A percentile compares a stretch with the other conserved stretches of the same genome.
Evolutionary conservation across 1,140 invertebrate species (phyloP).

Genomic region (Antheraea mylitta): DNA sequence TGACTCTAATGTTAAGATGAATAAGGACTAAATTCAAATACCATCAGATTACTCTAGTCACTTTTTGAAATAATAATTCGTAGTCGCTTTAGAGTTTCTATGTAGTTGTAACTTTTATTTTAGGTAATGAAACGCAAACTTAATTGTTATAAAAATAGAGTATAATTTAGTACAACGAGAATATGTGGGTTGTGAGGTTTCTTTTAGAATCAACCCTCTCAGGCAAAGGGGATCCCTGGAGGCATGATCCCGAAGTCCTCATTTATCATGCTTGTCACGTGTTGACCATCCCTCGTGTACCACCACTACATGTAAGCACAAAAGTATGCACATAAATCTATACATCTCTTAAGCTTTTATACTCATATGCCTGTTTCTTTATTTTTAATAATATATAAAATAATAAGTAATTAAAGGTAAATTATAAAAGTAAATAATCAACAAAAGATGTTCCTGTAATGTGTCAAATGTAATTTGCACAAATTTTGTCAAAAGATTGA

Average conservation of each 20-base stretch:
- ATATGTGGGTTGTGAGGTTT: slow-evolving; percentile 41
- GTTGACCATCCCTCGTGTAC: slow-evolving; percentile 68
- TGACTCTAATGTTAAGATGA: slow-evolving; percentile 20
- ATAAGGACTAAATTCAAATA: slow-evolving; percentile 27
- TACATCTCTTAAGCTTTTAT: slow-evolving; percentile 15
- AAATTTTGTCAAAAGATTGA: no score
- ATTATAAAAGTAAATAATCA: no score
- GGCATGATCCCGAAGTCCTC: slow-evolving; percentile 67
- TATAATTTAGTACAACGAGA: slow-evolving; percentile 36
- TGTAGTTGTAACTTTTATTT: slow-evolving; percentile 33
- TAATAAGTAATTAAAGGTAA: neutral
- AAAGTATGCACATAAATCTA: slow-evolving; percentile 40
- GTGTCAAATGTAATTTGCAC: no score
- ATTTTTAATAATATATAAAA: slow-evolving; percentile 7
- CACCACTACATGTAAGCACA: slow-evolving; percentile 55
- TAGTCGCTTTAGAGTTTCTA: slow-evolving; percentile 52
- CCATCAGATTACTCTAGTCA: slow-evolving; percentile 34
- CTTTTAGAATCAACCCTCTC: slow-evolving; percentile 39
- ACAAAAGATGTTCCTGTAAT: no score
- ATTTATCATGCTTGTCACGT: slow-evolving; percentile 74
- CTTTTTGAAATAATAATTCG: slow-evolving; percentile 65
- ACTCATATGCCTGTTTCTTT: slow-evolving; percentile 19
- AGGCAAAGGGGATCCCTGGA: slow-evolving; percentile 57
- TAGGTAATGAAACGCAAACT: slow-evolving; percentile 27
- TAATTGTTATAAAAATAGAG: slow-evolving; percentile 22